A percentile compares a stretch with the other conserved stretches of the same genome.
Conservation (phyloP, 2,113 vertebrate genomes). For the Nyctibius bracteatus region DNA sequence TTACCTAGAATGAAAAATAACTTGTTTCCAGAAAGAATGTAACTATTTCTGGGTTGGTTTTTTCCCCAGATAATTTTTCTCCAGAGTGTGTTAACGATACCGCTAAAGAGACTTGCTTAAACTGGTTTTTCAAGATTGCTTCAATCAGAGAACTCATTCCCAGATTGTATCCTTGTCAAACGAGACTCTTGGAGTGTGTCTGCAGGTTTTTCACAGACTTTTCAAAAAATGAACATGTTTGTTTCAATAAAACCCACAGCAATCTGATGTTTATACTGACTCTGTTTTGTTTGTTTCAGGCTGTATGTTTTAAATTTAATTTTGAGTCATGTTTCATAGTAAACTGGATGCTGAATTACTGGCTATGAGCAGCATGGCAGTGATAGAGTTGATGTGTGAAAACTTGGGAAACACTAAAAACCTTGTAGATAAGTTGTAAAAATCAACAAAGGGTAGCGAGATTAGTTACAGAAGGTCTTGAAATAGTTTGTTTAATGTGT, state of each 20-base stretch:
- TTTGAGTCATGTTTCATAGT: not conserved
- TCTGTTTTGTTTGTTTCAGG: not conserved
- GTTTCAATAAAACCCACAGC: not conserved
- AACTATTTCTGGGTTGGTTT: not conserved
- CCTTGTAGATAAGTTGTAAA: not conserved
- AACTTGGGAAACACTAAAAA: not conserved
- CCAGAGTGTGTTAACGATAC: constrained; percentile 90
- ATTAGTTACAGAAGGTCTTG: not conserved
- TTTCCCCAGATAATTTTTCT: constrained; percentile 83
- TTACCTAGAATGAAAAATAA: not conserved
- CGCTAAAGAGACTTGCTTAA: constrained; percentile 95
- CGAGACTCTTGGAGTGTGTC: not conserved
- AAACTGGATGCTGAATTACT: not conserved
- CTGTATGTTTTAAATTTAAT: not conserved
- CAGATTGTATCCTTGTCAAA: constrained; percentile 90
- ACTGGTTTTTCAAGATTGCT: constrained; percentile 99
- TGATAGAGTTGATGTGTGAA: not conserved
- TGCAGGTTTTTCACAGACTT: not conserved
- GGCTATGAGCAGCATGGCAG: not conserved
- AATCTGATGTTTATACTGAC: not conserved
- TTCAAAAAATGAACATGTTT: not conserved
- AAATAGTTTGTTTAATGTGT: not conserved
- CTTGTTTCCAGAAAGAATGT: not conserved
- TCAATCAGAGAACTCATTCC: constrained; percentile 97
- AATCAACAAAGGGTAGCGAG: not conserved